A percentile compares a stretch with the other conserved stretches of the same genome.
Evolutionary conservation across 2,797 vertebrate genomes (phyloP).

Genomic region (Sebastiscus albofasciatus): DNA sequence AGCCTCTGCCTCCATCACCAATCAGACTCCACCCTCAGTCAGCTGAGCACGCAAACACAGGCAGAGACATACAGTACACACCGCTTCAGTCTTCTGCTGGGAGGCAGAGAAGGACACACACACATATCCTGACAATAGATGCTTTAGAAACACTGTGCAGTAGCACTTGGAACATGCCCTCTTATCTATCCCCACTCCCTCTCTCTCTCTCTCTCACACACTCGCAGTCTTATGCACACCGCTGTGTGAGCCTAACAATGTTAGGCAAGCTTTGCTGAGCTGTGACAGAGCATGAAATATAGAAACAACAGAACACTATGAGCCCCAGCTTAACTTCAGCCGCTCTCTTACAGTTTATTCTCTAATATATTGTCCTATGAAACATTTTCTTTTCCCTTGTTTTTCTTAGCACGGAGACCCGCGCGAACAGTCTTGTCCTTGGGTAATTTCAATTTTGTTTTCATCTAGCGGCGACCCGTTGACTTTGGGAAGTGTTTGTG

Average conservation of each 20-base stretch:
- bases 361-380: slow-evolving; percentile 48
- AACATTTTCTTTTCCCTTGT: slow-evolving; percentile 21
- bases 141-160: slow-evolving; percentile 46
- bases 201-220: slow-evolving; percentile 23
- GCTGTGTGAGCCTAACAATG: slow-evolving; percentile 64
- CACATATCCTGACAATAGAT: slow-evolving; percentile 37
- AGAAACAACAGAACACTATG: slow-evolving; percentile 68
- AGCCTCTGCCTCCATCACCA: slow-evolving; percentile 54
- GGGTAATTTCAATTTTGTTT: slow-evolving; percentile 51
- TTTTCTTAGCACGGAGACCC: background rate
- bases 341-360: slow-evolving; percentile 43
- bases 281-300: slow-evolving; percentile 77
- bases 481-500: slow-evolving; percentile 49
- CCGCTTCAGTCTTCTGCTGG: slow-evolving; percentile 6
- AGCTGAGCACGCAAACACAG: slow-evolving; percentile 40
- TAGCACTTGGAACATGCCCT: slow-evolving; percentile 45
- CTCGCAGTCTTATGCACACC: slow-evolving; percentile 27
- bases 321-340: slow-evolving; percentile 54
- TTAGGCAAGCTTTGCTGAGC: slow-evolving; percentile 75
- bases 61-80: slow-evolving; percentile 11
- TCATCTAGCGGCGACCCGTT: slow-evolving; percentile 24
- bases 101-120: background rate
- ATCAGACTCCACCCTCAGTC: slow-evolving; percentile 53
- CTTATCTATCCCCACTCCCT: slow-evolving; percentile 34
- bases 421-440: slow-evolving; percentile 23